These are phyloP conservation scores for Drosophila sulfurigaster DNA, from an alignment of 1,140 invertebrate species.

Conservation along the genomic window DNA sequence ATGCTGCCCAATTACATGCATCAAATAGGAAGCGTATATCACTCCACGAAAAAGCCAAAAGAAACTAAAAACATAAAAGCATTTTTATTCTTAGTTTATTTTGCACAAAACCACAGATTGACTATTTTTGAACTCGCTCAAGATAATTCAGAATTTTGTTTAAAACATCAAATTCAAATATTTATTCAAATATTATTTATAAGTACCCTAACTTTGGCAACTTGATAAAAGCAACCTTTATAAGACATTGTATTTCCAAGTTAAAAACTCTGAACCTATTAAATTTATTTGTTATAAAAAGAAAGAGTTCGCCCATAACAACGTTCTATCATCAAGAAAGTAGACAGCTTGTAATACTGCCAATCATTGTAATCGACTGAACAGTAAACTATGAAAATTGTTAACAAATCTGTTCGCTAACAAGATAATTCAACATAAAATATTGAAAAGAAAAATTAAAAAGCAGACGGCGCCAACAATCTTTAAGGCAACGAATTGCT, in stretches of 20 bases:
- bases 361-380: slow-evolving; percentile 25
- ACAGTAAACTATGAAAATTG: slow-evolving; percentile 56
- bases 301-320: background rate
- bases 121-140: no score
- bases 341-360: slow-evolving; percentile 27
- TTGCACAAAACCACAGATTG: background rate
- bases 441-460: slow-evolving; percentile 13
- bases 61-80: background rate
- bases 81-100: background rate
- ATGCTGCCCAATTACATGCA: slow-evolving; percentile 51
- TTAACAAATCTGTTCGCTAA: slow-evolving; percentile 80
- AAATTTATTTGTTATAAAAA: background rate
- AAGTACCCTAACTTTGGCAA: no score
- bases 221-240: no score
- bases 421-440: slow-evolving; percentile 57
- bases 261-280: background rate
- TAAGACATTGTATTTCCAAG: background rate
- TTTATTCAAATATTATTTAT: no score
- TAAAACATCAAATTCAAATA: no score
- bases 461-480: slow-evolving; percentile 64
- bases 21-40: slow-evolving; percentile 10
- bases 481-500: slow-evolving; percentile 41
- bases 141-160: no score
- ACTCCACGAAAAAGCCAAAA: background rate
- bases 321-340: slow-evolving; percentile 6